Percentiles rank a stretch among this genome's conserved stretches.
Evolutionary conservation across 2,888 invertebrate species (phyloP).

Genomic region (Dicycla oo): DNA sequence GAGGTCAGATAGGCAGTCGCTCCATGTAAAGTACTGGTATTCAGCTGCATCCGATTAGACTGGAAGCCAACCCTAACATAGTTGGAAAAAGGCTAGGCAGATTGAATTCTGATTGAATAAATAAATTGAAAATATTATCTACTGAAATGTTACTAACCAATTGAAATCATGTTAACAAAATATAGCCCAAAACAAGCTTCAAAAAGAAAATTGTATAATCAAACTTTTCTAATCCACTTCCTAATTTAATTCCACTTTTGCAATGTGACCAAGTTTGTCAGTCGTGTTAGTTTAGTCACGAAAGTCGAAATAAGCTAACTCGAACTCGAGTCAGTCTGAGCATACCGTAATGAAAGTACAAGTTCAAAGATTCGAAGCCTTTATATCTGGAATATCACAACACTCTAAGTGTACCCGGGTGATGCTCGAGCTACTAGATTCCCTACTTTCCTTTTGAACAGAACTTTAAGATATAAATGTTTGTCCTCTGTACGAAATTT

Average conservation of each 20-base stretch:
- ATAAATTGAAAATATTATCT: no score
- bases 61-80: no score
- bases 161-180: background rate
- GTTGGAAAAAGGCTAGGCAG: no score
- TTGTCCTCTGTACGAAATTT: constrained; percentile 4
- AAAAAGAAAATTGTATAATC: background rate
- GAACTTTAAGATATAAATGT: constrained; percentile 11
- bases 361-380: background rate
- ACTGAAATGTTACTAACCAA: background rate
- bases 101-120: no score
- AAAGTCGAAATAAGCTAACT: constrained; percentile 15
- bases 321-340: background rate
- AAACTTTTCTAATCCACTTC: constrained; percentile 10
- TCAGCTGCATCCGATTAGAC: no score
- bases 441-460: background rate
- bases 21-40: no score
- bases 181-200: no score
- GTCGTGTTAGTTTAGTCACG: background rate
- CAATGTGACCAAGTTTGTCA: constrained; percentile 3
- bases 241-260: constrained; percentile 16
- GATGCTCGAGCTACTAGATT: background rate
- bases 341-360: background rate
- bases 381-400: constrained; percentile 21
- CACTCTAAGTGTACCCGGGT: background rate
- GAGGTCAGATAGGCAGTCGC: no score